phyloP scores from a whole-genome alignment of 2,888 invertebrate species.

The Philereme transversata region DNA sequence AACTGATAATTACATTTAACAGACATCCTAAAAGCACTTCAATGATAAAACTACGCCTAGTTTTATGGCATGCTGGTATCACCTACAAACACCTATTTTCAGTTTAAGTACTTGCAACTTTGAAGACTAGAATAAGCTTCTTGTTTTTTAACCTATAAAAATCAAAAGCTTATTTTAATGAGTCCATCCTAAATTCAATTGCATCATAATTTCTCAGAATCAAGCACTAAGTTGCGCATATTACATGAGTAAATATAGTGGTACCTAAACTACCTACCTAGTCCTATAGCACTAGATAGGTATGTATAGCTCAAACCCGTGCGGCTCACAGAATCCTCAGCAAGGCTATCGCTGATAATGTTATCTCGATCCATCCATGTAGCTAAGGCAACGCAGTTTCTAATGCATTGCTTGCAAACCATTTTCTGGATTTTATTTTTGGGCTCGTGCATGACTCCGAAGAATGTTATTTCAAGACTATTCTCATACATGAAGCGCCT shows the following conservation, averaged over 20 bases:
- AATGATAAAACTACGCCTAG: too few relatives aligned
- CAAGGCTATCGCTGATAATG: constrained; percentile 81
- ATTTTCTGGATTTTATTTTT: constrained; percentile 16
- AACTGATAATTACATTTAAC: too few relatives aligned
- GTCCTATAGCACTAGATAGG: constrained; percentile 18
- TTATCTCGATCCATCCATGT: constrained; percentile 67
- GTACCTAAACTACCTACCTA: background rate
- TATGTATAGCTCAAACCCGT: constrained; percentile 36
- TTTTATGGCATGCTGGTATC: too few relatives aligned
- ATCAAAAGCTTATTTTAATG: too few relatives aligned
- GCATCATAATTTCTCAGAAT: constrained; percentile 7
- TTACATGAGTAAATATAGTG: too few relatives aligned
- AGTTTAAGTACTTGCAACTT: background rate
- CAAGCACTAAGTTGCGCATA: background rate
- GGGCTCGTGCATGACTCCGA: background rate
- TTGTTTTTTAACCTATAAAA: background rate
- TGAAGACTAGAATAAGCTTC: background rate
- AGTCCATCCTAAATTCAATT: constrained; percentile 2
- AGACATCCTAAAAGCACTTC: too few relatives aligned
- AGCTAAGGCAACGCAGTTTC: constrained; percentile 35
- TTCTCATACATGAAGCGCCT: background rate
- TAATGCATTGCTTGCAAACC: constrained; percentile 19
- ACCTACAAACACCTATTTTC: too few relatives aligned
- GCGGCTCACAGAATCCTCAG: constrained; percentile 70
- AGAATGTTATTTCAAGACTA: constrained; percentile 10